phyloP scores from a whole-genome alignment of 1,140 invertebrate species.

The Coenobita brevimanus region DNA sequence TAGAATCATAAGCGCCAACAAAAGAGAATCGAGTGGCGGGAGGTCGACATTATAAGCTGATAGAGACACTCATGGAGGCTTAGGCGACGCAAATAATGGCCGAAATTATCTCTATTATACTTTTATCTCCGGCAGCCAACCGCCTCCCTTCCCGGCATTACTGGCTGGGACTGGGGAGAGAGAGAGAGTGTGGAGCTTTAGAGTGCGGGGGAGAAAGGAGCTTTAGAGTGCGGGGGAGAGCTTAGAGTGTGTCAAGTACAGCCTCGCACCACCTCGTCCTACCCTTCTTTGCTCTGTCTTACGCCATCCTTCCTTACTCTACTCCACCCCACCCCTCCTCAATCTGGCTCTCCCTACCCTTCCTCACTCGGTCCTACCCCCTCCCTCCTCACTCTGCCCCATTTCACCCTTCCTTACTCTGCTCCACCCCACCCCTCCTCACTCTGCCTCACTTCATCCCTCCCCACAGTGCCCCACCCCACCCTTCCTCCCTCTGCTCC shows the following conservation, averaged over 20 bases:
- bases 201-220: background rate
- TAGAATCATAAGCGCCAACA: constrained; percentile 44
- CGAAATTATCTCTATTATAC: constrained; percentile 65
- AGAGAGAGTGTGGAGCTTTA: background rate
- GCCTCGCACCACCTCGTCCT: background rate
- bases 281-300: background rate
- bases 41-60: constrained; percentile 62
- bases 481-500: background rate
- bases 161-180: background rate
- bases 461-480: background rate
- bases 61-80: constrained; percentile 61
- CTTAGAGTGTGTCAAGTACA: too few relatives aligned
- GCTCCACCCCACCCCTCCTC: background rate
- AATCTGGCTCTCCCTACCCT: background rate
- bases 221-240: background rate
- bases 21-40: constrained; percentile 49
- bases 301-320: background rate
- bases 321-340: background rate
- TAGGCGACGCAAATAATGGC: constrained; percentile 62
- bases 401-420: background rate
- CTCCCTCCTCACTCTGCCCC: background rate
- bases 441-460: background rate
- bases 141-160: constrained; percentile 18
- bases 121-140: constrained; percentile 60
- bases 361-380: background rate